Evolutionary conservation across 2,888 invertebrate species (phyloP).

Genomic region (Tiliacea aurago): DNA sequence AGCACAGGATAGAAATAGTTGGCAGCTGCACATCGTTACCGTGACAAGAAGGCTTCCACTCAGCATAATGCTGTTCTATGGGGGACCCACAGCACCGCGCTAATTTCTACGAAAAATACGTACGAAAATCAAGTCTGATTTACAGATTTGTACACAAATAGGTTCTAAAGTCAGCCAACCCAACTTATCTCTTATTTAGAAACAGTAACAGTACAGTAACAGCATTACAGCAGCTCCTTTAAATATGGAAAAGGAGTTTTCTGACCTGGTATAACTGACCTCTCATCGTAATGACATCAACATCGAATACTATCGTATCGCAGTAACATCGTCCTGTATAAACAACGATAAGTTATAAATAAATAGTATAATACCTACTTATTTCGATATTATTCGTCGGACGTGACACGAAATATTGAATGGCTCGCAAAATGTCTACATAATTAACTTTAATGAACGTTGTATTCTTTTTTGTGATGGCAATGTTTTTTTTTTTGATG

Average conservation of each 20-base stretch:
- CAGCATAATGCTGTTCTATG: too few relatives aligned
- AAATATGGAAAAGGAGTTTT: too few relatives aligned
- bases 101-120: too few relatives aligned
- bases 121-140: too few relatives aligned
- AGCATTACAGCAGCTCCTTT: neutral
- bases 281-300: constrained; percentile 32
- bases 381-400: constrained; percentile 62
- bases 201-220: too few relatives aligned
- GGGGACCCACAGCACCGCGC: too few relatives aligned
- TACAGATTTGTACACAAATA: too few relatives aligned
- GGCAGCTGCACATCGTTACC: too few relatives aligned
- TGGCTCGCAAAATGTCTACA: constrained; percentile 31
- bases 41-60: too few relatives aligned
- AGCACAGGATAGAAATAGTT: too few relatives aligned
- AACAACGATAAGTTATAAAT: constrained; percentile 54
- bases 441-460: constrained; percentile 46
- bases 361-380: constrained; percentile 64
- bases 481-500: constrained; percentile 15
- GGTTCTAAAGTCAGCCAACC: neutral
- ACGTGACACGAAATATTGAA: constrained; percentile 64
- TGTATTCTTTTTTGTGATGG: constrained; percentile 17
- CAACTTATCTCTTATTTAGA: neutral
- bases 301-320: constrained; percentile 16
- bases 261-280: neutral
- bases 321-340: constrained; percentile 7